Percentiles rank a stretch among this genome's conserved stretches.
phyloP scores from a whole-genome alignment of 2,797 vertebrate genomes.

The Cossypha dichroa region DNA sequence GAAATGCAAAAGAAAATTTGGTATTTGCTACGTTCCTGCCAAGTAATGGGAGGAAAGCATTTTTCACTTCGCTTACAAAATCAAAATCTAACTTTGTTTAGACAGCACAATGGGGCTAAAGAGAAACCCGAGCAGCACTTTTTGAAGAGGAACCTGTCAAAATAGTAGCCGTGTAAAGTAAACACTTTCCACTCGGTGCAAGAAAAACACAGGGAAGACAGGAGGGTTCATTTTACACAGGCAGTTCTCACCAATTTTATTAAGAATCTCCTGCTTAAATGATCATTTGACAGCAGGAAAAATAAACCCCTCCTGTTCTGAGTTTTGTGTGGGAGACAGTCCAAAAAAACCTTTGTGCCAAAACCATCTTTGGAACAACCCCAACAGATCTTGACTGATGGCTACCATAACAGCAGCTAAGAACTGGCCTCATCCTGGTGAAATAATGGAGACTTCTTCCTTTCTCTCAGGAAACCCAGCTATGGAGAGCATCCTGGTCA shows the following conservation, averaged over 20 bases:
- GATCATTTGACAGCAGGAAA: constrained; percentile 14
- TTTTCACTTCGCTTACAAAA: constrained; percentile 48
- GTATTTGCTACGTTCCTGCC: constrained; percentile 64
- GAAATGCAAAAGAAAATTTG: background rate
- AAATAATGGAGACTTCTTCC: background rate
- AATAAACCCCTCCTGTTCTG: background rate
- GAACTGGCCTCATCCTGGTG: background rate
- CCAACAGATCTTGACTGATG: background rate
- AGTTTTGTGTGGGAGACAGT: background rate
- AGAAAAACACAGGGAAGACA: background rate
- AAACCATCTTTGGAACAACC: constrained; percentile 6
- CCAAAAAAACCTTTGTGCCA: constrained; percentile 2
- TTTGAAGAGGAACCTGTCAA: constrained; percentile 59
- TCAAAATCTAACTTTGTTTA: constrained; percentile 40
- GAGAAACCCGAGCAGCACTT: constrained; percentile 38
- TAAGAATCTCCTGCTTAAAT: constrained; percentile 35
- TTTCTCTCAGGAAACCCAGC: background rate
- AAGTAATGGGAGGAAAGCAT: constrained; percentile 37
- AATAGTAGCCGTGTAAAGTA: constrained; percentile 25
- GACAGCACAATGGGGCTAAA: constrained; percentile 32
- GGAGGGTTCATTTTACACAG: background rate
- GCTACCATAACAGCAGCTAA: background rate
- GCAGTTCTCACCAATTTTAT: constrained; percentile 11
- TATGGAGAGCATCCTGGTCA: fast-evolving
- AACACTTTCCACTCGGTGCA: constrained; percentile 1